Base-by-base conservation (phyloP, 2,888 invertebrate species). In the Isoperla grammatica region DNA sequence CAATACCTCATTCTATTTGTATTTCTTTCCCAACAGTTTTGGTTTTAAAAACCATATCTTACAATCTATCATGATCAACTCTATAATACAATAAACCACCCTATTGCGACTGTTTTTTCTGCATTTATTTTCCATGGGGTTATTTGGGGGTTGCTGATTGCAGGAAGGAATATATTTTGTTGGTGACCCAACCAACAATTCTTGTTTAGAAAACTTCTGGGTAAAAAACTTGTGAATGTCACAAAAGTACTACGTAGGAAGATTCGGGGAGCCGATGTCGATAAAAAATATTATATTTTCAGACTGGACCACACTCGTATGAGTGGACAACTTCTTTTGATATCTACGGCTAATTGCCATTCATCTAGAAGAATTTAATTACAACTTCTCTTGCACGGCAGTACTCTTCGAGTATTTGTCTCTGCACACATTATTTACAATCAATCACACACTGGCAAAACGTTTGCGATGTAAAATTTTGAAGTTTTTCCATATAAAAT, bases 221-320 rank as follows among this genome's bases (percentile, higher is more conserved):
- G 42, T 40, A 40, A 40, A 40, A 40, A 40, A 40, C 15, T 40
- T 40, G 42, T 40, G 42, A 40, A 40, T 13, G 42, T 40, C 42
- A 40, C 42, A 40, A 40, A 40, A 40, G 42, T 40, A 40, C 42
- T 40, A 40, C 13, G 42, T 40, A 40, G n/a, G 42, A 40, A 12
- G 42, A 40, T 40, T 40, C 15, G 42, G 42, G 42, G 42, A 40
- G 42, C 42, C 15, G 42, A 40, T 40, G 29, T 29, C 15, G 15
- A 40, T 40, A 40, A 40, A 40, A 40, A 40, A 40, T 40, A 40
- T 40, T 40, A 40, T 40, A 13, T 40, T 40, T 12, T 40, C 15
- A 12, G 13, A 40, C 42, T 40, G n/a, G 42, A 15, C 42, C 42
- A 40, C 15, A 40, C 42, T 40, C 15, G 3, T 40, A 13, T 12